Percentiles rank a stretch among this genome's conserved stretches.
Evolutionary conservation across 1,140 invertebrate species (phyloP).

Genomic region (Portunus trituberculatus): DNA sequence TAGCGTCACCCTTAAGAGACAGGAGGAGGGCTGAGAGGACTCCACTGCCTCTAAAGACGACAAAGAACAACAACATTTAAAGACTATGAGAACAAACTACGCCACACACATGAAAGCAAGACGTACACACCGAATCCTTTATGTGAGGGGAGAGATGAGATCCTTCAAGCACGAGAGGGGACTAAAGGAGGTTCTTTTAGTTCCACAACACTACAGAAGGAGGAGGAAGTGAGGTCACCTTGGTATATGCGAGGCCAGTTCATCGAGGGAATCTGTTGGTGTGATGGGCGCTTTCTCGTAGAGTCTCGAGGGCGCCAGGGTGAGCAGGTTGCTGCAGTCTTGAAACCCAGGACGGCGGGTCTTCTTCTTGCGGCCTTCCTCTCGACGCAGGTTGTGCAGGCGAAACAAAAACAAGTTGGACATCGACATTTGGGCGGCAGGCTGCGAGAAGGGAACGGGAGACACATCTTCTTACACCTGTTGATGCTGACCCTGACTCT

Average conservation of each 20-base stretch:
- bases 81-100: no score
- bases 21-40: no score
- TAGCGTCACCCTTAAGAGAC: no score
- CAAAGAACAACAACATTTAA: no score
- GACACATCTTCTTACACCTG: neutral
- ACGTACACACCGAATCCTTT: neutral
- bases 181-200: neutral
- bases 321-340: slow-evolving; percentile 82
- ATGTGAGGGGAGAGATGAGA: neutral
- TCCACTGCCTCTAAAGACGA: no score
- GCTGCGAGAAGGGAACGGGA: neutral
- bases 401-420: slow-evolving; percentile 96
- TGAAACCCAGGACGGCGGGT: slow-evolving; percentile 81
- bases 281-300: slow-evolving; percentile 91
- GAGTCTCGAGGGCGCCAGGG: slow-evolving; percentile 87
- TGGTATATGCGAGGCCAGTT: slow-evolving; percentile 94
- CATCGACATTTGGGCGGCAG: slow-evolving; percentile 82
- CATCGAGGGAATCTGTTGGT: slow-evolving; percentile 92
- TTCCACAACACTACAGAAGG: neutral
- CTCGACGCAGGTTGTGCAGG: slow-evolving; percentile 91
- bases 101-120: neutral
- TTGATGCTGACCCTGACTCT: neutral
- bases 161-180: neutral
- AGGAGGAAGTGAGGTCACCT: slow-evolving; percentile 84
- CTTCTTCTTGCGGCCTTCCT: slow-evolving; percentile 86